Conservation (phyloP, 2,113 vertebrate species). For the Ptilorrhoa leucosticta region DNA sequence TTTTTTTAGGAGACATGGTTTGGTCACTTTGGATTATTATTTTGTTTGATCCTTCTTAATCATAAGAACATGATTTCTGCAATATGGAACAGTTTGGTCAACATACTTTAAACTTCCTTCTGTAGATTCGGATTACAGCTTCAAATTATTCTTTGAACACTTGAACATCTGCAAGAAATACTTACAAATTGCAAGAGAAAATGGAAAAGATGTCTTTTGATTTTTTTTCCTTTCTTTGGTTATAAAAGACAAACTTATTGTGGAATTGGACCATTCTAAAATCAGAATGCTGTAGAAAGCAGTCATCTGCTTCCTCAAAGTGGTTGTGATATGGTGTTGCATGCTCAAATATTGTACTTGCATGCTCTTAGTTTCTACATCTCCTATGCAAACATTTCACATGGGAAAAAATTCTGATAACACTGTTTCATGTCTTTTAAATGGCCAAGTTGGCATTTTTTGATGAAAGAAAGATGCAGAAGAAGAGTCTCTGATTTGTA, state of each 20-base stretch:
- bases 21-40: neutral
- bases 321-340: neutral
- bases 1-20: neutral
- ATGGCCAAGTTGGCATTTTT: neutral
- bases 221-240: neutral
- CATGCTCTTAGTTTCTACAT: neutral
- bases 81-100: neutral
- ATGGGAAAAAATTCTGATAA: neutral
- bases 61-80: neutral
- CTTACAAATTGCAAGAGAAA: neutral
- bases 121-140: neutral
- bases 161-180: neutral
- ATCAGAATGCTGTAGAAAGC: neutral
- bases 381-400: neutral
- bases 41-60: neutral
- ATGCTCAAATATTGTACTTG: neutral
- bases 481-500: neutral
- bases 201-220: neutral
- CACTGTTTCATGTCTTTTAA: neutral
- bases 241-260: neutral
- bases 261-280: neutral
- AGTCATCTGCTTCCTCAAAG: neutral
- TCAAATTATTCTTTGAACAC: neutral
- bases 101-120: neutral
- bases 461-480: neutral